A percentile compares a stretch with the other conserved stretches of the same genome.
Conservation (phyloP, 2,113 vertebrate genomes). For the Rhadina sibilatrix region DNA sequence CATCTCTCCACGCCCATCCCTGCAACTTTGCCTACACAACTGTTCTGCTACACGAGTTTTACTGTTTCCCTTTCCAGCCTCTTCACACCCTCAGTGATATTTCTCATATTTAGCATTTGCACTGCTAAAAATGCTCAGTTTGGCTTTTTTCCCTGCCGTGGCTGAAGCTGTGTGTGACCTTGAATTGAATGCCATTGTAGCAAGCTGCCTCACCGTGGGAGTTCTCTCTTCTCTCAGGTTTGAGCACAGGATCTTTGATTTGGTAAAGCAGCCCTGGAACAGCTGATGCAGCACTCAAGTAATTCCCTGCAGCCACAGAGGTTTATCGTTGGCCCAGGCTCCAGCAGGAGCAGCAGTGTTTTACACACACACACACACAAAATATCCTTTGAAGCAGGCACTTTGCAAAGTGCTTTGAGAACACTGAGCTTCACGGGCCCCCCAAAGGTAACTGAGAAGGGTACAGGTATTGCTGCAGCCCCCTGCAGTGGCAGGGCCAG, state of each 20-base stretch:
- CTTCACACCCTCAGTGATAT: not conserved
- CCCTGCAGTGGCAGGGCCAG: not conserved
- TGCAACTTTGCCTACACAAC: not conserved
- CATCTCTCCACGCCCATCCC: not conserved
- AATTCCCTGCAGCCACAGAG: not conserved
- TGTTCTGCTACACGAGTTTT: not conserved
- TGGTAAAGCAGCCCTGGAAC: not conserved
- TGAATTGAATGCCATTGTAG: not conserved
- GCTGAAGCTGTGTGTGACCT: not conserved
- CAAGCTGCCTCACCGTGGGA: not conserved
- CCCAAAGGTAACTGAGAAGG: not conserved
- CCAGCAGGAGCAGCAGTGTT: not conserved
- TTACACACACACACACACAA: not conserved
- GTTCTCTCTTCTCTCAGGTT: not conserved
- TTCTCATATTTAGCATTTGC: not conserved
- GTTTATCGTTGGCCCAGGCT: not conserved
- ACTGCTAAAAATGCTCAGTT: constrained; percentile 5
- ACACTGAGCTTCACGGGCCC: not conserved
- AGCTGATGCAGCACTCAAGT: constrained; percentile 23
- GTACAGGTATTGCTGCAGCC: not conserved
- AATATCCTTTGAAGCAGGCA: not conserved
- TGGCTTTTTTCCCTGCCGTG: not conserved
- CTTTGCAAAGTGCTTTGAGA: not conserved
- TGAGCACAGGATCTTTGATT: constrained; percentile 3
- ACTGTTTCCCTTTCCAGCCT: not conserved